Conservation (phyloP, 2,888 invertebrate genomes). For the Pandemis corylana region DNA sequence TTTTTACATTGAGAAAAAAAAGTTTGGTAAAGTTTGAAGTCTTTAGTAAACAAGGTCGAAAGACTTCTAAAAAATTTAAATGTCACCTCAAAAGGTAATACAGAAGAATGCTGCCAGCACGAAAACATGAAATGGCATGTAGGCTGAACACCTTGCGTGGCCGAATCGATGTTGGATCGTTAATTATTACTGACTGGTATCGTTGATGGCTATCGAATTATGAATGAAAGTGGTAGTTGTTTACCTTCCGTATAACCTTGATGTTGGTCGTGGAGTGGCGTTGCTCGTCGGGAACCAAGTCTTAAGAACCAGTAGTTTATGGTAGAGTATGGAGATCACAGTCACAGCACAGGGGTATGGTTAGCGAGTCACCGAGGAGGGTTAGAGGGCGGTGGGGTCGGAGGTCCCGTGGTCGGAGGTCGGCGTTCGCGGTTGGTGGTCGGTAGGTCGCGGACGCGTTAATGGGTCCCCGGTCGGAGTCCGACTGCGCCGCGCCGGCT, state of each 20-base stretch:
- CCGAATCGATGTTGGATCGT: conserved; percentile 26
- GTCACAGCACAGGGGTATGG: conserved; percentile 37
- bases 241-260: conserved; percentile 44
- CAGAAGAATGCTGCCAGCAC: background rate
- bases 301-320: background rate
- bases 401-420: conserved; percentile 43
- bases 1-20: conserved; percentile 9
- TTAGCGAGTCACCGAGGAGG: conserved; percentile 6
- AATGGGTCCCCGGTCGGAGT: conserved; percentile 47
- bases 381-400: conserved; percentile 37
- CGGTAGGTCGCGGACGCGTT: conserved; percentile 40
- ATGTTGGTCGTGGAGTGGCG: conserved; percentile 1
- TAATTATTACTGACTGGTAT: conserved; percentile 21
- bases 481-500: conserved; percentile 77
- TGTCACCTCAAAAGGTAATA: background rate
- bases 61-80: background rate
- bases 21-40: background rate
- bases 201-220: conserved; percentile 46
- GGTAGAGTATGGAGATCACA: conserved; percentile 18
- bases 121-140: background rate
- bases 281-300: background rate
- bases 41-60: background rate
- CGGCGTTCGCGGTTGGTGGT: conserved; percentile 44
- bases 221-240: conserved; percentile 60
- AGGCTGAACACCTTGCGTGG: background rate